Conservation (phyloP, 2,113 vertebrate genomes). For the Phaetusa simplex region DNA sequence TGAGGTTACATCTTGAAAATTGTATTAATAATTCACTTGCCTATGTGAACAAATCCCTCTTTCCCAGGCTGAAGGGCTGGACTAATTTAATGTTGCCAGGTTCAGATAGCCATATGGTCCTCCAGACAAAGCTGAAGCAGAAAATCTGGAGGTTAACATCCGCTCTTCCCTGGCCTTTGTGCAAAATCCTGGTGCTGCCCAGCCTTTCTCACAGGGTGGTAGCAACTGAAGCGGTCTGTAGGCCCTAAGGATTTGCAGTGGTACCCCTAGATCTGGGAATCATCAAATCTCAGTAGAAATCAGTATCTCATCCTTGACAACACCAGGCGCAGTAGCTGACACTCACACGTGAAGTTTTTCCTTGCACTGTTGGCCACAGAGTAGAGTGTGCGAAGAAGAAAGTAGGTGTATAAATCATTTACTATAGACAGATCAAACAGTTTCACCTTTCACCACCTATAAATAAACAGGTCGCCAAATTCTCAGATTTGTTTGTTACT, state of each 20-base stretch:
- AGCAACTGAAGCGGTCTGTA: background rate
- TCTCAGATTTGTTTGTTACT: background rate
- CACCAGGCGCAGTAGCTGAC: background rate
- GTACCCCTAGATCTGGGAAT: background rate
- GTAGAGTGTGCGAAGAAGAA: background rate
- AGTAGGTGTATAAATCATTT: background rate
- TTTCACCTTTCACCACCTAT: background rate
- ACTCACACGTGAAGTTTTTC: background rate
- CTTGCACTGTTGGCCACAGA: background rate
- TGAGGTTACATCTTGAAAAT: conserved; percentile 50
- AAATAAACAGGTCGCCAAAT: background rate
- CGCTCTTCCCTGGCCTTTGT: background rate
- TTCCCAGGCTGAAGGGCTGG: conserved; percentile 1
- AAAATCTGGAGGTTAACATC: background rate
- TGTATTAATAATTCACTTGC: conserved; percentile 58
- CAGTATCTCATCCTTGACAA: background rate
- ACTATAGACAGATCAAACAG: background rate
- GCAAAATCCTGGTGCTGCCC: background rate
- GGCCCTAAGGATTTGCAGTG: background rate
- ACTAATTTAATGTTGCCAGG: background rate
- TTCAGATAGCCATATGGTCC: background rate
- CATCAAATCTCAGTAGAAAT: background rate
- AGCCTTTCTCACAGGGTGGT: background rate
- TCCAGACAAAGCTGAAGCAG: background rate
- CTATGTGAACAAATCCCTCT: conserved; percentile 18